A percentile compares a stretch with the other conserved stretches of the same genome.
These are phyloP conservation scores for Limenitis camilla DNA, from an alignment of 2,888 invertebrate species.

Conservation along the genomic window DNA sequence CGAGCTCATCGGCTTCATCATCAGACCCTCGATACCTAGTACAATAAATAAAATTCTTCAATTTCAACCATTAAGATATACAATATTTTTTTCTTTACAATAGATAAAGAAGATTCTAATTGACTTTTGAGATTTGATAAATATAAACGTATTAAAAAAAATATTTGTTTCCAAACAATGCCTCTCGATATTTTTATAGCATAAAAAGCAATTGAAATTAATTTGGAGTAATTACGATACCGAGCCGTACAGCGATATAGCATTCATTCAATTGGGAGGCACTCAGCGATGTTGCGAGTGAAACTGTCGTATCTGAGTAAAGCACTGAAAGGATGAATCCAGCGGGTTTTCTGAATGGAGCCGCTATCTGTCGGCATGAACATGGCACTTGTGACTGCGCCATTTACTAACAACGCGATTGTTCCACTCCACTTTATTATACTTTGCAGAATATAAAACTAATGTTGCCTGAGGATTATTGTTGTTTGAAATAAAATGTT, in stretches of 20 bases:
- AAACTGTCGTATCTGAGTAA: constrained; percentile 43
- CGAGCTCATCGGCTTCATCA: no score
- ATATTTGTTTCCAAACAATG: no score
- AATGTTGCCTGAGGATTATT: background rate
- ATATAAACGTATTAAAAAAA: no score
- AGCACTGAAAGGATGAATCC: constrained; percentile 43
- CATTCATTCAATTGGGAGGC: constrained; percentile 29
- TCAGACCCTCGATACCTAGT: no score
- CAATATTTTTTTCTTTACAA: no score
- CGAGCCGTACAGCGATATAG: constrained; percentile 4
- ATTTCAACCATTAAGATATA: no score
- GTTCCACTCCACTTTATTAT: constrained; percentile 16
- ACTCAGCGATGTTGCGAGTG: constrained; percentile 32
- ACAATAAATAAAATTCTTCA: no score
- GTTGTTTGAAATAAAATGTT: background rate
- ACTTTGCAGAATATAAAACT: constrained; percentile 4
- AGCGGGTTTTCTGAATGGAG: constrained; percentile 45
- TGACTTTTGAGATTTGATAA: no score
- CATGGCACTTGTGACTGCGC: constrained; percentile 28
- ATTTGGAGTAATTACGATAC: constrained; percentile 11
- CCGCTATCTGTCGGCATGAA: constrained; percentile 27
- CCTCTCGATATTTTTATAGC: background rate
- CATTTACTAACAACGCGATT: constrained; percentile 19
- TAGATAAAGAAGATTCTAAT: no score
- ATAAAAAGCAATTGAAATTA: constrained; percentile 5